A percentile compares a stretch with the other conserved stretches of the same genome.
These are phyloP conservation scores for Melanostoma scalare DNA, from an alignment of 2,888 invertebrate species.

Conservation along the genomic window DNA sequence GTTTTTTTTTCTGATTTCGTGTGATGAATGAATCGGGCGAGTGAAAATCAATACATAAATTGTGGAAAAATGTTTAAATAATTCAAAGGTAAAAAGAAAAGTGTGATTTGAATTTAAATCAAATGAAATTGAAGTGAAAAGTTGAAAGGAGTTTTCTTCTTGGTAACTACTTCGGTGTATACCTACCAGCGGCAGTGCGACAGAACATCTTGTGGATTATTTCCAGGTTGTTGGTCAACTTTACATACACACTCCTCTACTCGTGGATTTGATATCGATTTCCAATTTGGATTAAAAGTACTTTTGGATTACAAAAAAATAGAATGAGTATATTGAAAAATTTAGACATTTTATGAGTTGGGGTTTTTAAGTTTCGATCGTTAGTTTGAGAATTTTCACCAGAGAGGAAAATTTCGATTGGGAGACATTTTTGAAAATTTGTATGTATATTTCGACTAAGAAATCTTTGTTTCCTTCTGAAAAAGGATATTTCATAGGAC, in stretches of 20 bases:
- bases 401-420: background rate
- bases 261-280: slow-evolving; percentile 28
- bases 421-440: background rate
- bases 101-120: slow-evolving; percentile 1
- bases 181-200: slow-evolving; percentile 65
- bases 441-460: too few relatives aligned
- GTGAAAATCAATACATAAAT: too few relatives aligned
- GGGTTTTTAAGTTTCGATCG: background rate
- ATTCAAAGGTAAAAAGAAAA: background rate
- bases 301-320: slow-evolving; percentile 57
- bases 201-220: slow-evolving; percentile 63
- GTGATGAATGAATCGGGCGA: too few relatives aligned
- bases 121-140: background rate
- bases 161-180: slow-evolving; percentile 29
- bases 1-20: too few relatives aligned
- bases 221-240: slow-evolving; percentile 53
- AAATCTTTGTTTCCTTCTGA: too few relatives aligned
- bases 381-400: background rate
- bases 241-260: slow-evolving; percentile 2
- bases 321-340: slow-evolving; percentile 44
- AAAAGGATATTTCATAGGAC: too few relatives aligned
- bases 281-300: slow-evolving; percentile 47
- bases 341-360: too few relatives aligned
- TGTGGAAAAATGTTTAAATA: background rate
- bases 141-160: background rate